Conservation (phyloP, 2,797 vertebrate genomes). For the Spondyliosoma cantharus region DNA sequence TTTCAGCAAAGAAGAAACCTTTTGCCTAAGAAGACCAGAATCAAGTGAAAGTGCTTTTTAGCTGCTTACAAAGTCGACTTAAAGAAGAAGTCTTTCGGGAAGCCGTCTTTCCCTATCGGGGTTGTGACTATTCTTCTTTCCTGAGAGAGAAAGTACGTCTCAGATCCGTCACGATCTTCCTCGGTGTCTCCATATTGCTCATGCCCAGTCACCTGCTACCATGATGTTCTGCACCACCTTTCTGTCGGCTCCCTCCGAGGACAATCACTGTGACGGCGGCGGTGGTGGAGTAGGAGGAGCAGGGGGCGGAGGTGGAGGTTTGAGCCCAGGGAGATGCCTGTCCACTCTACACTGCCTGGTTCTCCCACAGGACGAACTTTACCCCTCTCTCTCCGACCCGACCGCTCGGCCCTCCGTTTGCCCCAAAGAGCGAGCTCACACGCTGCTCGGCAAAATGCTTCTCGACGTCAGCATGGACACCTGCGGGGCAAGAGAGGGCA, state of each 20-base stretch:
- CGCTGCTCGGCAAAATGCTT: constrained; percentile 81
- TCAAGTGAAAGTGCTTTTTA: constrained; percentile 7
- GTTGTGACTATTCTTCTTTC: not conserved
- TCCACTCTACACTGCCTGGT: constrained; percentile 85
- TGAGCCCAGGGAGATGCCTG: constrained; percentile 80
- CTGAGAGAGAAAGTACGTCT: not conserved
- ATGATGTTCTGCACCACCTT: constrained; percentile 91
- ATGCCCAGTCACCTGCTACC: constrained; percentile 8
- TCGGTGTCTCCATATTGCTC: not conserved
- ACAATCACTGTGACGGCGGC: constrained; percentile 61
- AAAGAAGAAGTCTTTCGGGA: not conserved
- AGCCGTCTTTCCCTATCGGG: not conserved
- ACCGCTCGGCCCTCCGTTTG: constrained; percentile 65
- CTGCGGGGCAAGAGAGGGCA: constrained; percentile 35
- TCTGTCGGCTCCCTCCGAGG: constrained; percentile 83
- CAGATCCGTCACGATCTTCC: not conserved
- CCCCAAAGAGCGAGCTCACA: constrained; percentile 69
- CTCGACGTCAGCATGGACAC: constrained; percentile 68
- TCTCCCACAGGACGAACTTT: constrained; percentile 87
- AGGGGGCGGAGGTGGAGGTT: constrained; percentile 50
- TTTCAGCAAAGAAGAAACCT: constrained; percentile 5
- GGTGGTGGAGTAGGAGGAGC: constrained; percentile 32
- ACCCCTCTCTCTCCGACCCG: constrained; percentile 69
- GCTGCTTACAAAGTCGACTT: not conserved
- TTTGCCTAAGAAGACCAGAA: constrained; percentile 15